Percentiles rank a stretch among this genome's conserved stretches.
Evolutionary conservation across 2,888 invertebrate genomes (phyloP).

Genomic region (Drosophila neonasuta): DNA sequence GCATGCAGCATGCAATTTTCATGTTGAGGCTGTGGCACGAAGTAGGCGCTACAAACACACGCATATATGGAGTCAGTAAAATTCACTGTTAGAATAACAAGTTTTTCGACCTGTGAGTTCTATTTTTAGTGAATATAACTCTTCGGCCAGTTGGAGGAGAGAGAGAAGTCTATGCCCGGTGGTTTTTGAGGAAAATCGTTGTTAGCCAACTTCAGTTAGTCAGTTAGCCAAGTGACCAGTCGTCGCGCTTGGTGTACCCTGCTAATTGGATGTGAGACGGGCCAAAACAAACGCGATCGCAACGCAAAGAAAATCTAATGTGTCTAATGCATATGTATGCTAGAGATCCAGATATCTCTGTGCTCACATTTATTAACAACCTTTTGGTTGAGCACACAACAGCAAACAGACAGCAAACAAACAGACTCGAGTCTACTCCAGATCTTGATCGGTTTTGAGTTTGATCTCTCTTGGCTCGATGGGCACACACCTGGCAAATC

Average conservation of each 20-base stretch:
- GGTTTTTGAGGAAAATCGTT: conserved; percentile 27
- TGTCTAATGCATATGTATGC: conserved; percentile 42
- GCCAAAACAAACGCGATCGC: conserved; percentile 23
- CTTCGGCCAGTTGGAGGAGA: neutral
- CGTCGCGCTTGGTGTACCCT: conserved; percentile 58
- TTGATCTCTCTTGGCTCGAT: conserved; percentile 6
- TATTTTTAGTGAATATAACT: conserved; percentile 53
- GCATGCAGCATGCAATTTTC: conserved; percentile 62
- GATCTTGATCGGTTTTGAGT: conserved; percentile 8
- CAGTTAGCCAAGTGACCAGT: conserved; percentile 54
- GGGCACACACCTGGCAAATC: conserved; percentile 29
- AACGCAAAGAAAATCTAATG: conserved; percentile 35
- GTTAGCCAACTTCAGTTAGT: conserved; percentile 16
- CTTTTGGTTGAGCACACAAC: conserved; percentile 5
- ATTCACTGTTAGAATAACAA: conserved; percentile 67
- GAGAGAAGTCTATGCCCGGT: conserved; percentile 16
- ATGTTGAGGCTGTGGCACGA: conserved; percentile 45
- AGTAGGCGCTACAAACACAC: conserved; percentile 38
- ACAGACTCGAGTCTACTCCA: conserved; percentile 9
- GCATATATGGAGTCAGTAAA: conserved; percentile 17
- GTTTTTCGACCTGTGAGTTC: conserved; percentile 60
- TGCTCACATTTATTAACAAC: conserved; percentile 13
- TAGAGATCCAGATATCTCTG: conserved; percentile 15
- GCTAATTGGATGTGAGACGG: conserved; percentile 64
- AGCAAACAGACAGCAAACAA: neutral